These are phyloP conservation scores for Syrphus vitripennis DNA, from an alignment of 2,888 invertebrate species.

Conservation along the genomic window DNA sequence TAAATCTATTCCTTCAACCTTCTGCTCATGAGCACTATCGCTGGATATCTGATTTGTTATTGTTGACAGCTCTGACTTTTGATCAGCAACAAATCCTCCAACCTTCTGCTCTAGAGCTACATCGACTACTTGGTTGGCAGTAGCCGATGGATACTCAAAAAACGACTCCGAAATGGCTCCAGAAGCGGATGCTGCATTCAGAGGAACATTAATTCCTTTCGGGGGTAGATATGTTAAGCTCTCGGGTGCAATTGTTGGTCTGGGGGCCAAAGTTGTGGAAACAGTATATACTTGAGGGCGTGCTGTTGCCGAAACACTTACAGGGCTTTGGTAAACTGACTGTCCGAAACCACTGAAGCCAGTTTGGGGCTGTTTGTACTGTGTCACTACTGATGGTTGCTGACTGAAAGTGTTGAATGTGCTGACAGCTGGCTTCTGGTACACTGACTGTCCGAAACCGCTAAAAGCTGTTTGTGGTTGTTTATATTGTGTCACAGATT, in stretches of 20 bases:
- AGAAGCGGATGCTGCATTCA: background rate
- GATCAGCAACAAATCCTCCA: slow-evolving; percentile 1
- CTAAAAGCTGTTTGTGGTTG: background rate
- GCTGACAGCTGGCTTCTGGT: background rate
- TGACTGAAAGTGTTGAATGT: background rate
- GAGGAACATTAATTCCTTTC: slow-evolving; percentile 13
- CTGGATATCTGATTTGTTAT: slow-evolving; percentile 6
- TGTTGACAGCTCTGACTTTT: background rate
- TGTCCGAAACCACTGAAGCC: background rate
- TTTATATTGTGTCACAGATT: background rate
- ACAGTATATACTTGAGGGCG: background rate
- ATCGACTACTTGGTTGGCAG: slow-evolving; percentile 71
- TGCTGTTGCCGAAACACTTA: background rate
- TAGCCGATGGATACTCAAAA: slow-evolving; percentile 64
- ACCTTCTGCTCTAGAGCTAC: slow-evolving; percentile 49
- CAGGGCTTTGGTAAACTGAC: background rate
- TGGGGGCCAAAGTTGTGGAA: background rate
- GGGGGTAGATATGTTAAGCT: slow-evolving; percentile 52
- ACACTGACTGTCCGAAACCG: background rate
- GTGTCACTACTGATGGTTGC: background rate
- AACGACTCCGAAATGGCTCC: slow-evolving; percentile 39
- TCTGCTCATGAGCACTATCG: slow-evolving; percentile 29
- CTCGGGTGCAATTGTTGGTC: background rate
- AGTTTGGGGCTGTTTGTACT: slow-evolving; percentile 6
- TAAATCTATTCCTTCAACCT: slow-evolving; percentile 40